Percentiles rank a stretch among this genome's conserved stretches.
Conservation (phyloP, 1,140 invertebrate genomes). For the Drosophila kepulauana region DNA sequence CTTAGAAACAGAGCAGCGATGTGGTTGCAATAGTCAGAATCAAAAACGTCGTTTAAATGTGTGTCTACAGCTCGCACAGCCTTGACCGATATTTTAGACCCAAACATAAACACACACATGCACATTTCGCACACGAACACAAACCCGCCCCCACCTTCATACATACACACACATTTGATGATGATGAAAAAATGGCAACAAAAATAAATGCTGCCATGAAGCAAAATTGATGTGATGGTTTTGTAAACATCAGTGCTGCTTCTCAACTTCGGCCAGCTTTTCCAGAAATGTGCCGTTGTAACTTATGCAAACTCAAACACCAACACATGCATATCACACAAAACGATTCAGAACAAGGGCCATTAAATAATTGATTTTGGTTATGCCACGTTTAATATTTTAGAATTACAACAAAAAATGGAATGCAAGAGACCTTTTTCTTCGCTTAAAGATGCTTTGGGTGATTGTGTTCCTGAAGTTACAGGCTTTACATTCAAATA, state of each 20-base stretch:
- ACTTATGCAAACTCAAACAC: slow-evolving; percentile 40
- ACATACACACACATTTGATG: slow-evolving; percentile 9
- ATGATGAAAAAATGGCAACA: too few relatives aligned
- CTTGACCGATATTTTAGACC: slow-evolving; percentile 74
- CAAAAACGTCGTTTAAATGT: slow-evolving; percentile 53
- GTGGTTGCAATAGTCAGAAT: slow-evolving; percentile 13
- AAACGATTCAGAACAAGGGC: too few relatives aligned
- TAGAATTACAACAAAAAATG: too few relatives aligned
- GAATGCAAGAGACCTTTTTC: too few relatives aligned
- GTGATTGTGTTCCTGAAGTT: too few relatives aligned
- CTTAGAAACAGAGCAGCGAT: slow-evolving; percentile 31
- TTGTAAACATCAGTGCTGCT: slow-evolving; percentile 12
- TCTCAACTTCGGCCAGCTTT: slow-evolving; percentile 41
- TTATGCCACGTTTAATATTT: too few relatives aligned
- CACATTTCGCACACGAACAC: slow-evolving; percentile 11
- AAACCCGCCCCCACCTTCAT: background rate
- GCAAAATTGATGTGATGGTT: too few relatives aligned
- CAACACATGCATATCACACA: too few relatives aligned
- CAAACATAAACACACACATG: slow-evolving; percentile 56
- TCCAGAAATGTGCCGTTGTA: slow-evolving; percentile 51
- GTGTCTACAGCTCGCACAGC: slow-evolving; percentile 42
- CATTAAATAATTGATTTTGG: too few relatives aligned
- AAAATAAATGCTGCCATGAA: too few relatives aligned
- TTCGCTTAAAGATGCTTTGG: too few relatives aligned
- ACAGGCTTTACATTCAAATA: slow-evolving; percentile 35